phyloP scores from a whole-genome alignment of 1,140 invertebrate genomes.

The Leguminivora glycinivorella region DNA sequence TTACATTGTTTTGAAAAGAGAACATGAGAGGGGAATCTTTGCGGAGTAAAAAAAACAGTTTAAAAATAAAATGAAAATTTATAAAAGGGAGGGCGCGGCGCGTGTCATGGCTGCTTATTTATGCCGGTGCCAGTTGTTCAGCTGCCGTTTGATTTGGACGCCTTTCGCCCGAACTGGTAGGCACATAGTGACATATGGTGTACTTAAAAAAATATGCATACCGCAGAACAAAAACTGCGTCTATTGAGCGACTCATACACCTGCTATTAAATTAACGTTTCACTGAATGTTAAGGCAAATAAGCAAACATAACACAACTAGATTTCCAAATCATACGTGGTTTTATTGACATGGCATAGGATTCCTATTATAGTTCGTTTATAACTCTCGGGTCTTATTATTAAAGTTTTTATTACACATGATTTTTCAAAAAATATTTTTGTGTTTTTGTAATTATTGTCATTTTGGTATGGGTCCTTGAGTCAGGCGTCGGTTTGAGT shows the following conservation, averaged over 20 bases:
- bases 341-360: no score
- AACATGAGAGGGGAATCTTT: slow-evolving; percentile 66
- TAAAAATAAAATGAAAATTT: slow-evolving; percentile 79
- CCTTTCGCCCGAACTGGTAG: slow-evolving; percentile 46
- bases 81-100: slow-evolving; percentile 68
- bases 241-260: not conserved
- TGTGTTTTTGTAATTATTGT: no score
- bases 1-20: slow-evolving; percentile 65
- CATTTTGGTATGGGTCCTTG: no score
- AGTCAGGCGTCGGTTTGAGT: no score
- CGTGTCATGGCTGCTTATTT: slow-evolving; percentile 71
- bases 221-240: not conserved
- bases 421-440: no score
- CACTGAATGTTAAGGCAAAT: not conserved
- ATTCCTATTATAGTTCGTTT: no score
- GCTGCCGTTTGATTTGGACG: slow-evolving; percentile 68
- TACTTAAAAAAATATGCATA: slow-evolving; percentile 38
- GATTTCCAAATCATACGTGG: no score
- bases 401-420: no score
- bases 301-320: no score
- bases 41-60: slow-evolving; percentile 75
- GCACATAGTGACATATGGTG: slow-evolving; percentile 58
- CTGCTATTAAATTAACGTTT: not conserved
- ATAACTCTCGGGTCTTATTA: no score
- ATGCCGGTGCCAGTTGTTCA: slow-evolving; percentile 59